These are phyloP conservation scores for Campoplex nolae DNA, from an alignment of 2,888 invertebrate genomes.

Conservation along the genomic window DNA sequence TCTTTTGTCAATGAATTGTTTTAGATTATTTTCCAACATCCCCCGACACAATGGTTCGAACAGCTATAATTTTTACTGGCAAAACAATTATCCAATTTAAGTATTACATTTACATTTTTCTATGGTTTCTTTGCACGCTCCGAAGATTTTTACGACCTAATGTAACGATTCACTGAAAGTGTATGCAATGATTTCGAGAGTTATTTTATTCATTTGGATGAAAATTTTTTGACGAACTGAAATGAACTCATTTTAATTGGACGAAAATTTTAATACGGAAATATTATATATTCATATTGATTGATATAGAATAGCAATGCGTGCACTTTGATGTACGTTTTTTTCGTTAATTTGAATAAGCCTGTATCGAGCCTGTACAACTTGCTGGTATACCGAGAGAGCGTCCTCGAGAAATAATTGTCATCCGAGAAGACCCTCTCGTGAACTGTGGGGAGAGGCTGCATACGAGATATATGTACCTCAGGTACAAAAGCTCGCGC, in stretches of 20 bases:
- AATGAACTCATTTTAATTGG: too few relatives aligned
- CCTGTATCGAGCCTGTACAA: constrained; percentile 30
- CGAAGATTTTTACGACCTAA: too few relatives aligned
- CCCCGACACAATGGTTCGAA: too few relatives aligned
- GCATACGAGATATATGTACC: constrained; percentile 49
- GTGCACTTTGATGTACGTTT: background rate
- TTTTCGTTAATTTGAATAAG: background rate
- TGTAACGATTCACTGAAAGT: background rate
- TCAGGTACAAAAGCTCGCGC: constrained; percentile 63
- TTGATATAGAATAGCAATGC: background rate
- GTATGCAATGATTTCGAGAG: background rate
- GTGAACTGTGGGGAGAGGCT: constrained; percentile 39
- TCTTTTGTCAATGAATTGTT: background rate
- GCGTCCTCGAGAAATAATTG: constrained; percentile 78
- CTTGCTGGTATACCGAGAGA: constrained; percentile 52
- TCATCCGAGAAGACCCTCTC: constrained; percentile 76
- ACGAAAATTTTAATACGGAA: background rate
- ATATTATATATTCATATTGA: background rate
- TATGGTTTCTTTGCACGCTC: too few relatives aligned
- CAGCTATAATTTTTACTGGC: too few relatives aligned
- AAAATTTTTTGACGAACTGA: background rate
- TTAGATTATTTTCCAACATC: too few relatives aligned
- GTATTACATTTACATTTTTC: too few relatives aligned
- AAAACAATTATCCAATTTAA: too few relatives aligned
- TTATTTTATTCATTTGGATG: background rate